Evolutionary conservation across 2,888 invertebrate genomes (phyloP).

Genomic region (Xylota segnis): DNA sequence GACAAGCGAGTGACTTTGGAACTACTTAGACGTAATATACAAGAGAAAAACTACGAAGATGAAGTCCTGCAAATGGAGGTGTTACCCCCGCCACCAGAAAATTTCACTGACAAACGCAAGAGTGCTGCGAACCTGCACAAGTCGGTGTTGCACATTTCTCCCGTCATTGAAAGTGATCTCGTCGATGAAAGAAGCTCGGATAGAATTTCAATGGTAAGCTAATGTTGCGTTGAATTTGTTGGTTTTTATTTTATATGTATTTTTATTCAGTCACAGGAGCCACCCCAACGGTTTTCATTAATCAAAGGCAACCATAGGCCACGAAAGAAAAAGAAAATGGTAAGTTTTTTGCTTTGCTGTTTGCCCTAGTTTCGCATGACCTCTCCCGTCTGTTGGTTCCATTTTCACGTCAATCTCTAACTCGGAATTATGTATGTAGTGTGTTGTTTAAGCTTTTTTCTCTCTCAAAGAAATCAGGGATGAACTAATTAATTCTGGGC

Average conservation of each 20-base stretch:
- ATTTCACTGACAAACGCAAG: conserved; percentile 34
- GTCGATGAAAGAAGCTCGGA: conserved; percentile 35
- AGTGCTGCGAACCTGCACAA: neutral
- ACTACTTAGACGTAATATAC: conserved; percentile 31
- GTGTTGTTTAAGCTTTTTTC: too few relatives aligned
- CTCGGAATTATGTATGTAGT: too few relatives aligned
- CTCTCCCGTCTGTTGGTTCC: too few relatives aligned
- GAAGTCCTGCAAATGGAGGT: conserved; percentile 40
- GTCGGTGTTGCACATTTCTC: too few relatives aligned
- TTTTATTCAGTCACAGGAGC: conserved; percentile 5
- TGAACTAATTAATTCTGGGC: too few relatives aligned
- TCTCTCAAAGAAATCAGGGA: too few relatives aligned
- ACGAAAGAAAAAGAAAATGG: conserved; percentile 14
- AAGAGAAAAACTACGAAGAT: conserved; percentile 27
- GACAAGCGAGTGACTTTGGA: conserved; percentile 50
- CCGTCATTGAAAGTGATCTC: neutral
- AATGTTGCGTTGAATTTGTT: neutral
- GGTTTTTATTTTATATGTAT: neutral
- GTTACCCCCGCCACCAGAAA: conserved; percentile 37
- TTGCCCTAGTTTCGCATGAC: too few relatives aligned
- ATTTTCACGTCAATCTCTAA: too few relatives aligned
- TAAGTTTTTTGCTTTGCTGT: neutral
- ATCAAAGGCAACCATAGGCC: neutral
- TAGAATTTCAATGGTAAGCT: conserved; percentile 39
- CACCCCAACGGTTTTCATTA: neutral